Evolutionary conservation across 2,797 vertebrate genomes (phyloP).

Genomic region (Liparis tanakae): DNA sequence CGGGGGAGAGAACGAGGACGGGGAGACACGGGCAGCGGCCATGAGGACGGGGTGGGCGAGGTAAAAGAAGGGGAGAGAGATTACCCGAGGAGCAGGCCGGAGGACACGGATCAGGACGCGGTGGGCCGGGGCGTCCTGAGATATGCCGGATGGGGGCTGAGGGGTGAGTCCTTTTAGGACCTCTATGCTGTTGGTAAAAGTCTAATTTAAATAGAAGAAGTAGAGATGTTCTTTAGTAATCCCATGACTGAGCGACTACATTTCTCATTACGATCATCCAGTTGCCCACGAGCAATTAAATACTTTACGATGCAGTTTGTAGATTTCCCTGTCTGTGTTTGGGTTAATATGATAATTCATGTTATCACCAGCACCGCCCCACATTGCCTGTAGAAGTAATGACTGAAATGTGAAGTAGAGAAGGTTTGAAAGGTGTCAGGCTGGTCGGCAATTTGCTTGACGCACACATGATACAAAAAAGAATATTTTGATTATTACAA

Average conservation of each 20-base stretch:
- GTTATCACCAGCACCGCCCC: not conserved
- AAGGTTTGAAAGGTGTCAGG: not conserved
- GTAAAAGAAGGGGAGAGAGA: constrained; percentile 56
- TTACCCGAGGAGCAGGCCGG: constrained; percentile 56
- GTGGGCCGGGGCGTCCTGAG: constrained; percentile 47
- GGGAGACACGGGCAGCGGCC: constrained; percentile 62
- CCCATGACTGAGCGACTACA: not conserved
- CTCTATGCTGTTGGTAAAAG: constrained; percentile 15
- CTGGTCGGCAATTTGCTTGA: not conserved
- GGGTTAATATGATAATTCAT: not conserved
- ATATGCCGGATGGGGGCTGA: constrained; percentile 52
- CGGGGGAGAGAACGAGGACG: constrained; percentile 71
- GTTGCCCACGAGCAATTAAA: not conserved
- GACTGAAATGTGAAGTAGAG: not conserved
- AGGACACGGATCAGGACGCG: constrained; percentile 64
- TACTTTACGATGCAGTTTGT: not conserved
- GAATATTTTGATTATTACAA: not conserved
- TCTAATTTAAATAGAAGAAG: constrained; percentile 31
- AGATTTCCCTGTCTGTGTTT: not conserved
- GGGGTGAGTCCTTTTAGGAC: constrained; percentile 13
- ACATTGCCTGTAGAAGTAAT: not conserved
- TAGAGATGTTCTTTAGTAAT: constrained; percentile 22
- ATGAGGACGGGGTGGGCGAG: constrained; percentile 47
- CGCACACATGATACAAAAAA: not conserved
- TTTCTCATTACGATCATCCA: constrained; percentile 15